phyloP scores from a whole-genome alignment of 1,140 invertebrate genomes.

The Leptinotarsa lineolata region DNA sequence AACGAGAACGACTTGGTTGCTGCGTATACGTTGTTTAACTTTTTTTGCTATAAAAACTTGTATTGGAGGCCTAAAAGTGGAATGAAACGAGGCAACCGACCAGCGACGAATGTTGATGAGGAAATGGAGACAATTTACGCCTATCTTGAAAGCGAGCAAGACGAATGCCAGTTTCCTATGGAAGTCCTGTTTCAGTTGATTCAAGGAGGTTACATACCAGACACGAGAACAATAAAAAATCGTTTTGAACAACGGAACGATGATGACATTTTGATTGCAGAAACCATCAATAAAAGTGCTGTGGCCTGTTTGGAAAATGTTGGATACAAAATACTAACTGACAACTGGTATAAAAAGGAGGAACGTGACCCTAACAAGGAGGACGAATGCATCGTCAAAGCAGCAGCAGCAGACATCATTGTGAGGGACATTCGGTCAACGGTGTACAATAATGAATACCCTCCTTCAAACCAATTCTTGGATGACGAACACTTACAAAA shows the following conservation, averaged over 20 bases:
- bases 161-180: neutral
- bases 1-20: neutral
- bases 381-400: neutral
- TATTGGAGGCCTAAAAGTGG: neutral
- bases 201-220: neutral
- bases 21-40: neutral
- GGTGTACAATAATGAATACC: neutral
- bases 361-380: neutral
- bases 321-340: neutral
- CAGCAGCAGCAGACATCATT: neutral
- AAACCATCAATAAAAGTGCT: neutral
- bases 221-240: neutral
- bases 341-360: neutral
- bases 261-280: neutral
- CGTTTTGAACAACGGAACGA: neutral
- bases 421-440: neutral
- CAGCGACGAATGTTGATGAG: conserved; percentile 9
- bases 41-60: neutral
- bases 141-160: neutral
- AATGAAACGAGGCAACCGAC: neutral
- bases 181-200: neutral
- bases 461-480: no score
- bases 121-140: neutral
- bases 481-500: no score
- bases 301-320: neutral